Percentiles rank a stretch among this genome's conserved stretches.
Conservation (phyloP, 2,797 vertebrate genomes). For the Arrhamphus sclerolepis region DNA sequence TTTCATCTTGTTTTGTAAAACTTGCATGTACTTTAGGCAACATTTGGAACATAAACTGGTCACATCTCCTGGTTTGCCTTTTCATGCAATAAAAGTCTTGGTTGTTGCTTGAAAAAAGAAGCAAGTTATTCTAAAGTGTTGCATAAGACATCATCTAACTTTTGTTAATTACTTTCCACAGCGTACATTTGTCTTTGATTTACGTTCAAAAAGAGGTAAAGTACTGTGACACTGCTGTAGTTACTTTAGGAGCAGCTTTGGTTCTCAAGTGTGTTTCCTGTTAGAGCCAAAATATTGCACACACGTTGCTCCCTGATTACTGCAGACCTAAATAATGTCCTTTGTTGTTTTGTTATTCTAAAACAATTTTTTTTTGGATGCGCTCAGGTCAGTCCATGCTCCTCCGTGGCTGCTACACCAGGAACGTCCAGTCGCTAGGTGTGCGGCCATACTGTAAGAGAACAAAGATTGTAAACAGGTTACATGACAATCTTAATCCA, state of each 20-base stretch:
- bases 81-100: neutral
- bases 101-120: conserved; percentile 7
- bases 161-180: conserved; percentile 53
- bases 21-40: conserved; percentile 2
- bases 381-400: neutral
- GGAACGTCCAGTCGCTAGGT: conserved; percentile 81
- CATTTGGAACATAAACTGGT: neutral
- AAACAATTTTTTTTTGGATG: neutral
- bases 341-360: too few species aligned
- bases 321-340: too few species aligned
- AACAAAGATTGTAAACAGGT: conserved; percentile 49
- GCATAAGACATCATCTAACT: conserved; percentile 52
- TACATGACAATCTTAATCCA: conserved; percentile 10
- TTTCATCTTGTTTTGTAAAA: conserved; percentile 13
- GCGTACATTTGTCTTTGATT: conserved; percentile 36
- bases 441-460: conserved; percentile 82
- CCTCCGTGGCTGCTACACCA: conserved; percentile 64
- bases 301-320: conserved; percentile 9
- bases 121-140: conserved; percentile 61
- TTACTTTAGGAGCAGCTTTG: conserved; percentile 3
- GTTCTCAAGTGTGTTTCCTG: conserved; percentile 29
- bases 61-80: too few species aligned
- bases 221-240: neutral
- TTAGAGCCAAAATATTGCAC: conserved; percentile 38
- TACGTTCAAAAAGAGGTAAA: conserved; percentile 22